Base-by-base conservation (phyloP, 30 jellyfish, hydroid and myxozoan genomes). In the Turritopsis dohrnii region DNA sequence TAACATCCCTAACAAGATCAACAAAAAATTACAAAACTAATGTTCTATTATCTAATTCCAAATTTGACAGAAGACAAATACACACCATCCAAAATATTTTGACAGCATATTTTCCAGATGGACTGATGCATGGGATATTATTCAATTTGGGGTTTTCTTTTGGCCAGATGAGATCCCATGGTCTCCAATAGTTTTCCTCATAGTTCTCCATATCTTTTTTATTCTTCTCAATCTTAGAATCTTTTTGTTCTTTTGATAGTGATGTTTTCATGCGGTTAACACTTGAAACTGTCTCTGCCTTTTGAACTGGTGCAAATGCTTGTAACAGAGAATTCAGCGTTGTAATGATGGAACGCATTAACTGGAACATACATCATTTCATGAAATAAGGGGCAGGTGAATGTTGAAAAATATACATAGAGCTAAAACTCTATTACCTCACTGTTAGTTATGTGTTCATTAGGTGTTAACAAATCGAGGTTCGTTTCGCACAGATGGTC, bases 111-210 rank as follows among this genome's bases (percentile, higher is more conserved):
- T 94, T 94, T 26, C 99, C 99, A 21, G 96, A 86, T 53, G 92
- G 83, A 76, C 90, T 94, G 53, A 66, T 52, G 24, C 94, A 91
- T 1, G 89, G 91, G 16, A 89, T 72, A 60, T 74, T 81, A 17
- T 16, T 69, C 30, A 88, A 82, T 27, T 87, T 74, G 20, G 85
- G 71, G 8, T 65, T 81, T 28, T 94, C 99, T 73, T 94, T 94
- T 1, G 99, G 99, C 99, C 99, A 94, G 3, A 94, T 87, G 71
- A 81, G 97, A 76, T 89, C 90, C 99, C 99, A 94, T 17, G 97
- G 99, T 80, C 76, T 94, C 97, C 99, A 94, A 20, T 85, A 52
- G 52, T 31, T 28, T n/a, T 88, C 97, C 28, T 89, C 96, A 29
- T 71, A 74, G 0, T 74, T 54, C 25, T 89, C 99, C 54, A 84